Evolutionary conservation across 2,113 vertebrate species (phyloP), one percentile per base, ranked within the genome.

Genomic region (Clinocottus analis): DNA sequence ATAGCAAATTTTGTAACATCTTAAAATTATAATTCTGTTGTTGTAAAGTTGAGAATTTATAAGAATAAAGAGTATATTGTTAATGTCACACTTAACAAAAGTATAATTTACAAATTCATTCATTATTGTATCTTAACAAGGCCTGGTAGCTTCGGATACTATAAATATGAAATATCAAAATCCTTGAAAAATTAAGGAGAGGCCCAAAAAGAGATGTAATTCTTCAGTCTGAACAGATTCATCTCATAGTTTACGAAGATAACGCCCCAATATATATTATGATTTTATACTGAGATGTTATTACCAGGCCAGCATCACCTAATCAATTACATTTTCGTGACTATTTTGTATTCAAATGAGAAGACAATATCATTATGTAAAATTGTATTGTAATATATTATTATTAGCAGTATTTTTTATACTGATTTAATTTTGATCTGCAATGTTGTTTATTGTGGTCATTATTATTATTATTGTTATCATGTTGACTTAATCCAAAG

Each of bases 331-430:
- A 55, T 75, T 53, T 53, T 8, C 7, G 45, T 33, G 21, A 16
- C 7, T 13, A 12, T 64, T 77, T 77, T 71, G 39, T 59, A 75
- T 77, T 77, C n/a, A 85, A 62, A 83, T 73, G 31, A 69, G 41
- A 62, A 37, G 0, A 41, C 51, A 67, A 69, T 8, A 7, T 39
- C 1, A 17, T 65, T 33, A 53, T 33, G 35, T 27, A 8, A 14
- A 55, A 63, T 37, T 63, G 23, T 55, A 17, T 17, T 7, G 19
- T 8, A 51, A 29, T 12, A n/a, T 41, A 41, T 41, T 13, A 64
- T 33, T 49, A 25, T 35, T 68, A 53, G 66, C 23, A 13, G 12
- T 19, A 3, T 55, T 33, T 61, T 16, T 7, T 4, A 59, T 33
- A 51, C 6, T 14, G 1, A 69, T 60, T 66, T 31, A 8, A 37